Conservation (phyloP, 2,113 vertebrate genomes). For the Megalops atlanticus region DNA sequence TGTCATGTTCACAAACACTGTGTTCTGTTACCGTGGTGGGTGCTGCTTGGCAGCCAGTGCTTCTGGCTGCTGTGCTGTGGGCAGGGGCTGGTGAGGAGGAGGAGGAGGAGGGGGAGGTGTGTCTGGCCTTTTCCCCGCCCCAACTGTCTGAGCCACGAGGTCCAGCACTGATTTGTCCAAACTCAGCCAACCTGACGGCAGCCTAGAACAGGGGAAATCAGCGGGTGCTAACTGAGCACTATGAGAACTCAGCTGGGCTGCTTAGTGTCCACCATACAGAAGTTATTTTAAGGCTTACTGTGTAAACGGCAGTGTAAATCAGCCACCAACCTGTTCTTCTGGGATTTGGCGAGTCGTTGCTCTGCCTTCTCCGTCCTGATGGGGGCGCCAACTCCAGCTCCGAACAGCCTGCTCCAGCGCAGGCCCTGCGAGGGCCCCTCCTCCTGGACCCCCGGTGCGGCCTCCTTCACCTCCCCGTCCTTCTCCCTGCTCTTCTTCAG, state of each 20-base stretch:
- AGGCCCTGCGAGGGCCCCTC: constrained; percentile 61
- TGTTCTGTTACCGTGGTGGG: constrained; percentile 54
- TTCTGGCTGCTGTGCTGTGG: neutral
- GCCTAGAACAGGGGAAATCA: constrained; percentile 61
- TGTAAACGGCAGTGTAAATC: no score
- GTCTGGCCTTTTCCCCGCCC: constrained; percentile 75
- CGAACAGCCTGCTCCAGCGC: constrained; percentile 76
- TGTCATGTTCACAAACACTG: neutral
- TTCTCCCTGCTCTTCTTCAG: constrained; percentile 75
- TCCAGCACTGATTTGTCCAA: constrained; percentile 86
- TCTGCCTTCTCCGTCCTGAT: constrained; percentile 48
- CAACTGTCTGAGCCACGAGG: constrained; percentile 82
- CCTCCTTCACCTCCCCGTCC: constrained; percentile 46
- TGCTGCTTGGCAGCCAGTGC: constrained; percentile 26
- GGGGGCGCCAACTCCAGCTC: constrained; percentile 54
- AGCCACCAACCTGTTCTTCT: constrained; percentile 82
- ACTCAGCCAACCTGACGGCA: constrained; percentile 90
- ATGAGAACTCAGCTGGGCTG: no score
- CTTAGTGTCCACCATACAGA: no score
- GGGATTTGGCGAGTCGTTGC: constrained; percentile 44
- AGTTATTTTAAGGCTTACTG: neutral
- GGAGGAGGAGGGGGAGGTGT: constrained; percentile 33
- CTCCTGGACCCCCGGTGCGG: constrained; percentile 46
- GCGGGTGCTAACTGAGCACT: no score
- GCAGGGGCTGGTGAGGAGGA: constrained; percentile 26